These are phyloP conservation scores for Pachyrhynchus sulphureomaculatus DNA, from an alignment of 1,140 invertebrate species.

Conservation along the genomic window DNA sequence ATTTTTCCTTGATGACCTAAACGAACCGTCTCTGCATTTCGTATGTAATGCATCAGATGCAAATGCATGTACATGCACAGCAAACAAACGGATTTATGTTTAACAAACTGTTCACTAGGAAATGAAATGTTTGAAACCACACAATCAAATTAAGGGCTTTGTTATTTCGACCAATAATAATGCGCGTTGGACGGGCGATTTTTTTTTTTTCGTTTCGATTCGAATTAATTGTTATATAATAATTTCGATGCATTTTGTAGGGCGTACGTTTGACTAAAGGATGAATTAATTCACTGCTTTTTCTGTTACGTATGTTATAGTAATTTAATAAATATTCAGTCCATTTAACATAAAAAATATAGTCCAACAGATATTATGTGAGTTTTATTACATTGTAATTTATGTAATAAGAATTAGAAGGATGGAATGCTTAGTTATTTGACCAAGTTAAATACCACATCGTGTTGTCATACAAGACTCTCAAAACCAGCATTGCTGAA, in stretches of 20 bases:
- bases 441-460: no score
- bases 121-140: slow-evolving; percentile 33
- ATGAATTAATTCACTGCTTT: no score
- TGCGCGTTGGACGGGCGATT: slow-evolving; percentile 8
- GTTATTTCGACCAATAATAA: slow-evolving; percentile 28
- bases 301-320: no score
- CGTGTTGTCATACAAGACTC: no score
- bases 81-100: slow-evolving; percentile 30
- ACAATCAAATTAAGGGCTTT: slow-evolving; percentile 33
- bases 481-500: no score
- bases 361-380: no score
- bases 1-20: no score
- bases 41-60: slow-evolving; percentile 31
- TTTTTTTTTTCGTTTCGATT: slow-evolving; percentile 14
- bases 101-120: slow-evolving; percentile 32
- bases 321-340: no score
- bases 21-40: neutral
- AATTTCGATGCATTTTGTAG: neutral
- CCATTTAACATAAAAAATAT: no score
- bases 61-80: slow-evolving; percentile 22
- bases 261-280: neutral
- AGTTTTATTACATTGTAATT: no score
- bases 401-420: no score
- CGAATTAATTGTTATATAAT: slow-evolving; percentile 12
- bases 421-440: no score